Evolutionary conservation across 2,888 invertebrate species (phyloP), one percentile per base, ranked within the genome.

Genomic region (Eupithecia tripunctaria): DNA sequence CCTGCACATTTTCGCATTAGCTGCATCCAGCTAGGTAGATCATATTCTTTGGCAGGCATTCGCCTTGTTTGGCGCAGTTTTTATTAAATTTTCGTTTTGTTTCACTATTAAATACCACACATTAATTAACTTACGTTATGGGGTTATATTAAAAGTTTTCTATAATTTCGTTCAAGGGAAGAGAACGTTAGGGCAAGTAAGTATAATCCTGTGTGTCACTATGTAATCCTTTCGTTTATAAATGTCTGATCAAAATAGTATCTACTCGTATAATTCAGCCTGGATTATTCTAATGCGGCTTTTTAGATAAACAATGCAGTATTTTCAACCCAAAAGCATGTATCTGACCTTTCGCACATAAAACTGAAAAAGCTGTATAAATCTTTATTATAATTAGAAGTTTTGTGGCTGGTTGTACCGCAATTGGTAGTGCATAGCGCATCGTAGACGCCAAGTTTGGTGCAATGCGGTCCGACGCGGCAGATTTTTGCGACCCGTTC

Each of bases 381-480:
- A 60, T 60, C 27, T 60, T 29, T 29, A 60, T 18, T 27, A 25
- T 0, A 36, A 56, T 36, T 43, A 60, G 51, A 21, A 25, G 63
- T 56, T 70, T 18, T 56, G 63, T 60, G 25, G 15, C 2, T 36
- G 68, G 65, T 25, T 68, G 68, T 74, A 74, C 71, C 47, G 73
- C 70, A 64, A 32, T 72, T 65, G 72, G 73, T 72, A 73, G 73
- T 67, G 51, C 71, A 68, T 71, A 64, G 63, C 72, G 70, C 68
- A 71, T 67, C 66, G 71, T 69, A 71, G 73, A 69, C 81, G 80
- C 80, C 81, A 80, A 79, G 69, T 81, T 81, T 82, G 82, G 80
- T 82, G 85, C 84, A 86, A 76, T 84, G 85, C 85, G 79, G 84
- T 84, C 84, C 85, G 79, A 80, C 74, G 73, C 74, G 64, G 73